Conservation (phyloP, 2,888 invertebrate species). For the Leptinotarsa juncta region DNA sequence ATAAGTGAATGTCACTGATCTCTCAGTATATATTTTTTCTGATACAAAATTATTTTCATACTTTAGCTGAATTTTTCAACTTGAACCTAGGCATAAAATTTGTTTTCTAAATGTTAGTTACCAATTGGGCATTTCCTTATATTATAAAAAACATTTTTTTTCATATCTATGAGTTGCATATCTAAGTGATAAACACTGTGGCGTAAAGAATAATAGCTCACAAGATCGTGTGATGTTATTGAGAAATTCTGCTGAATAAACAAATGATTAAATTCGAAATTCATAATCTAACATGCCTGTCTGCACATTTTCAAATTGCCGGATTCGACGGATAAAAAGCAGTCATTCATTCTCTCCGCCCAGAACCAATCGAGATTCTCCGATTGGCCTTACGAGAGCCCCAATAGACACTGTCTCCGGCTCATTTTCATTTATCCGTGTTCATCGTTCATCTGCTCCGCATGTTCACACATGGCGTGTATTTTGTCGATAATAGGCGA, state of each 20-base stretch:
- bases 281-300: neutral
- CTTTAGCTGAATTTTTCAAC: too few species aligned
- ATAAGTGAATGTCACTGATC: too few species aligned
- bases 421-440: conserved; percentile 23
- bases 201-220: too few species aligned
- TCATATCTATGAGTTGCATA: too few species aligned
- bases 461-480: conserved; percentile 27
- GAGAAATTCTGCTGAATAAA: neutral
- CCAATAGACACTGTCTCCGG: conserved; percentile 29
- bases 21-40: too few species aligned
- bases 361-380: conserved; percentile 23
- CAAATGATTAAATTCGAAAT: neutral
- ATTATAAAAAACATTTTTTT: too few species aligned
- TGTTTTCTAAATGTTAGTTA: too few species aligned
- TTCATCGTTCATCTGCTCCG: conserved; percentile 14
- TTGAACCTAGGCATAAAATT: too few species aligned
- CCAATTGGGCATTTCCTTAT: too few species aligned
- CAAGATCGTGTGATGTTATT: too few species aligned
- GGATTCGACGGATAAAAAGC: conserved; percentile 8
- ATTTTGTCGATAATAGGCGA: conserved; percentile 1
- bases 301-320: conserved; percentile 22
- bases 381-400: conserved; percentile 31
- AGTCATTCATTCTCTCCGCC: conserved; percentile 25
- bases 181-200: too few species aligned
- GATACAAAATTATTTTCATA: too few species aligned